Percentiles rank a stretch among this genome's conserved stretches.
Evolutionary conservation across 2,113 vertebrate genomes (phyloP).

Genomic region (Monopterus albus): DNA sequence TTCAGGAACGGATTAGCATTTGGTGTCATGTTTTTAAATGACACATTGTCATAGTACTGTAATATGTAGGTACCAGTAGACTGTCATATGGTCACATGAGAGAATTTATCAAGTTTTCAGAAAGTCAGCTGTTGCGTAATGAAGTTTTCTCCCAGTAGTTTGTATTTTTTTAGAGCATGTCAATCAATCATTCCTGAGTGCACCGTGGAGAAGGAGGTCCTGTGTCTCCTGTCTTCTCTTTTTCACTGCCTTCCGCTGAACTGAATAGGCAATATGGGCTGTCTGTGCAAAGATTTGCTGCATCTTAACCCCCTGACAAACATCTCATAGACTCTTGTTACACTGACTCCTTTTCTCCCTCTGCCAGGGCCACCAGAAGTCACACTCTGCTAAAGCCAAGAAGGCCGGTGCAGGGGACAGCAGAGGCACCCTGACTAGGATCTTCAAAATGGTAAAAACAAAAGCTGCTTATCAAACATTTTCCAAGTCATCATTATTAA

Average conservation of each 20-base stretch:
- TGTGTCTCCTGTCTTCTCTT: not conserved
- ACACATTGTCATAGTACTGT: too few relatives aligned
- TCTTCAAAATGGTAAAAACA: constrained; percentile 96
- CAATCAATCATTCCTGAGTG: not conserved
- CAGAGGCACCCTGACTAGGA: constrained; percentile 93
- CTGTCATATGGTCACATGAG: too few relatives aligned
- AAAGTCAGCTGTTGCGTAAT: too few relatives aligned
- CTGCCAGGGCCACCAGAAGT: constrained; percentile 80
- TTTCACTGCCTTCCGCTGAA: not conserved
- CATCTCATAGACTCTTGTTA: not conserved
- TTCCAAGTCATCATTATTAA: not conserved
- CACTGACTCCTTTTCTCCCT: constrained; percentile 18
- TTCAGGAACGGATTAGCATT: too few relatives aligned
- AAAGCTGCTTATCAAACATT: not conserved
- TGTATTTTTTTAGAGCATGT: not conserved
- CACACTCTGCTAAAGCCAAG: constrained; percentile 85
- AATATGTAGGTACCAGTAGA: too few relatives aligned
- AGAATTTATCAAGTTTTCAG: too few relatives aligned
- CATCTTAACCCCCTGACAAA: not conserved
- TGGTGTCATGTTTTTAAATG: too few relatives aligned
- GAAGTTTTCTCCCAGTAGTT: not conserved
- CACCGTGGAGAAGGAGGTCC: not conserved
- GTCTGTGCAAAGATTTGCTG: not conserved
- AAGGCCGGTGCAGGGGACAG: constrained; percentile 89
- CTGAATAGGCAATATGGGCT: not conserved